These are phyloP conservation scores for Apistogramma diplotaenia DNA, from an alignment of 2,113 vertebrate species.

Conservation along the genomic window DNA sequence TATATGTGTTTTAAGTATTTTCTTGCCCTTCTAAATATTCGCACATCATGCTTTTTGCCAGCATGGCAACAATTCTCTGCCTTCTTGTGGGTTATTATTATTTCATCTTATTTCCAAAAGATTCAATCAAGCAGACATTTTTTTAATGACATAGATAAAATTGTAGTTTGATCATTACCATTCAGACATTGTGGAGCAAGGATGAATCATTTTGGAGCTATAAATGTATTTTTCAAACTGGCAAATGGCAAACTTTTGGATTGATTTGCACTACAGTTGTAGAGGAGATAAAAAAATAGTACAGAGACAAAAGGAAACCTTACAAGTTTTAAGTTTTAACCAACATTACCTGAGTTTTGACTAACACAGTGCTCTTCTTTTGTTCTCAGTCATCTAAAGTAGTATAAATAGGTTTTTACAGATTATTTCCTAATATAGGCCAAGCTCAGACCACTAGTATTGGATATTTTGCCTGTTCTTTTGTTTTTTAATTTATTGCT, in stretches of 20 bases:
- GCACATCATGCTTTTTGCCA: too few species aligned
- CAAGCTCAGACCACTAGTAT: neutral
- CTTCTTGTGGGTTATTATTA: too few species aligned
- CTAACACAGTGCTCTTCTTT: neutral
- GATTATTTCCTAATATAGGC: neutral
- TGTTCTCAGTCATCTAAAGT: neutral
- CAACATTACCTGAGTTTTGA: neutral
- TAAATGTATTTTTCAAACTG: neutral
- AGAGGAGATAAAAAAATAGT: neutral
- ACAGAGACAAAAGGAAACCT: neutral
- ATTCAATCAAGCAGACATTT: neutral
- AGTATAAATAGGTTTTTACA: neutral
- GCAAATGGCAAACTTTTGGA: neutral
- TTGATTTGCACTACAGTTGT: neutral
- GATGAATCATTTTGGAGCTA: neutral
- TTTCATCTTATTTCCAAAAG: neutral
- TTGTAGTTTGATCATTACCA: neutral
- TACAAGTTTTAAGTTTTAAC: neutral
- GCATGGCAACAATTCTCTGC: too few species aligned
- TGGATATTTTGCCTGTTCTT: neutral
- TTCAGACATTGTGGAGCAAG: neutral
- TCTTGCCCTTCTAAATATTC: too few species aligned
- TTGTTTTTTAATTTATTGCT: neutral
- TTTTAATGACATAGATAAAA: neutral
- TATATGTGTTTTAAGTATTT: too few species aligned